A percentile compares a stretch with the other conserved stretches of the same genome.
These are phyloP conservation scores for Lycia hirtaria DNA, from an alignment of 2,888 invertebrate species.

Conservation along the genomic window DNA sequence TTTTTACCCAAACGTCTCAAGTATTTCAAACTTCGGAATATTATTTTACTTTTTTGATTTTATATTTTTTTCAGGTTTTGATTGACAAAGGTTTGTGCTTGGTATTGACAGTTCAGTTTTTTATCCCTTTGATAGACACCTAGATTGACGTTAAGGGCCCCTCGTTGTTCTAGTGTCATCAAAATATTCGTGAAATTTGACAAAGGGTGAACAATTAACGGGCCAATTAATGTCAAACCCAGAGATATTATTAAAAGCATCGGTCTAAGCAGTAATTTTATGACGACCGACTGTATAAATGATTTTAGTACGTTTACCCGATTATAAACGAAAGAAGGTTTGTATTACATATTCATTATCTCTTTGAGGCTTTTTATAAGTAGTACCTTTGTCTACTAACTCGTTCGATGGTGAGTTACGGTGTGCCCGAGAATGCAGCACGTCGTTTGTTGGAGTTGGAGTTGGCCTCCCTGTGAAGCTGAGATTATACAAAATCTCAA, in stretches of 20 bases:
- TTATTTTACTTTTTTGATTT: neutral
- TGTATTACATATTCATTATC: too few species aligned
- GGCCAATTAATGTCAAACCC: conserved; percentile 12
- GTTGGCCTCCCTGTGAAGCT: too few species aligned
- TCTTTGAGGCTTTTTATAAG: too few species aligned
- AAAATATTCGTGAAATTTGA: conserved; percentile 19
- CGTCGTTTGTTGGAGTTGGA: too few species aligned
- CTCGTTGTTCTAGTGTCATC: conserved; percentile 22
- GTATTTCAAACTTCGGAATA: neutral
- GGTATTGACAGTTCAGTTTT: conserved; percentile 18
- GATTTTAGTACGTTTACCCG: too few species aligned
- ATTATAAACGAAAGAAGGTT: too few species aligned
- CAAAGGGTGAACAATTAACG: conserved; percentile 10
- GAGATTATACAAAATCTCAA: too few species aligned
- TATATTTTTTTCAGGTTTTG: neutral
- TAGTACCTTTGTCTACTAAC: too few species aligned
- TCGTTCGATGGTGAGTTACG: too few species aligned
- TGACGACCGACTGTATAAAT: too few species aligned
- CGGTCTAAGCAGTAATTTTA: too few species aligned
- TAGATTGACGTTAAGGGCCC: conserved; percentile 31
- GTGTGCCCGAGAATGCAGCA: too few species aligned
- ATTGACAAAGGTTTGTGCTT: conserved; percentile 19
- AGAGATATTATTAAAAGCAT: neutral
- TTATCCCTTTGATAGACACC: conserved; percentile 16
- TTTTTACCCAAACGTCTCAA: conserved; percentile 1